Conservation (phyloP, 2,797 vertebrate genomes). For the Holocentrus rufus region DNA sequence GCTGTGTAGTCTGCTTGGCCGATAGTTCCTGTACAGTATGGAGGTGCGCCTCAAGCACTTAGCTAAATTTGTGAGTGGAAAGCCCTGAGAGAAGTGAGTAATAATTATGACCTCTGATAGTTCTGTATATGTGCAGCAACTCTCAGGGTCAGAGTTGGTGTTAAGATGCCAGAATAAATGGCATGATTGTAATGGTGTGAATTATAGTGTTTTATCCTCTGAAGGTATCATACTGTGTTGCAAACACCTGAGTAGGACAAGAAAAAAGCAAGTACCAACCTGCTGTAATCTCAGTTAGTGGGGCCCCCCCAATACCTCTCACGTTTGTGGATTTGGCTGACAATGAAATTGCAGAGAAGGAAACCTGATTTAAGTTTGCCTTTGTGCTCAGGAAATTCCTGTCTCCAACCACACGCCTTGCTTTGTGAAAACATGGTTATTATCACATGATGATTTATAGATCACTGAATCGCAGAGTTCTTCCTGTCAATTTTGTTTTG, state of each 20-base stretch:
- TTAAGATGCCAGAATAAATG: conserved; percentile 12
- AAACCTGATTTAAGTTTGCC: conserved; percentile 65
- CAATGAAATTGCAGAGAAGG: conserved; percentile 73
- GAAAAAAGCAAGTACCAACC: conserved; percentile 57
- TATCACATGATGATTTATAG: conserved; percentile 68
- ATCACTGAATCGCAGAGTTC: conserved; percentile 45
- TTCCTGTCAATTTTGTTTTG: conserved; percentile 54
- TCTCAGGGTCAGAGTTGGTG: background rate
- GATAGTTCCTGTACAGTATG: background rate
- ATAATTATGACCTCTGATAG: background rate
- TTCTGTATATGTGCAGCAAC: background rate
- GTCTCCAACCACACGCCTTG: conserved; percentile 42
- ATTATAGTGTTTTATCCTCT: conserved; percentile 30
- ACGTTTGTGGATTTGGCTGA: conserved; percentile 55
- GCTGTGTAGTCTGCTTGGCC: background rate
- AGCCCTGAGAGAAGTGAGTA: background rate
- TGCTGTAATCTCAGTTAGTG: conserved; percentile 55
- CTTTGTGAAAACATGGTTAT: conserved; percentile 70
- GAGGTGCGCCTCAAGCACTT: background rate
- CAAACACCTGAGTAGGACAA: conserved; percentile 37
- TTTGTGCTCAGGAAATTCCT: conserved; percentile 74
- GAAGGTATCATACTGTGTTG: conserved; percentile 45
- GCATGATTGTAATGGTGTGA: conserved; percentile 3
- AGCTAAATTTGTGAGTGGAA: background rate
- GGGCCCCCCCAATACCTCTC: conserved; percentile 24